Base-by-base conservation (phyloP, 2,797 vertebrate species). In the Cyprinodon diabolis region DNA sequence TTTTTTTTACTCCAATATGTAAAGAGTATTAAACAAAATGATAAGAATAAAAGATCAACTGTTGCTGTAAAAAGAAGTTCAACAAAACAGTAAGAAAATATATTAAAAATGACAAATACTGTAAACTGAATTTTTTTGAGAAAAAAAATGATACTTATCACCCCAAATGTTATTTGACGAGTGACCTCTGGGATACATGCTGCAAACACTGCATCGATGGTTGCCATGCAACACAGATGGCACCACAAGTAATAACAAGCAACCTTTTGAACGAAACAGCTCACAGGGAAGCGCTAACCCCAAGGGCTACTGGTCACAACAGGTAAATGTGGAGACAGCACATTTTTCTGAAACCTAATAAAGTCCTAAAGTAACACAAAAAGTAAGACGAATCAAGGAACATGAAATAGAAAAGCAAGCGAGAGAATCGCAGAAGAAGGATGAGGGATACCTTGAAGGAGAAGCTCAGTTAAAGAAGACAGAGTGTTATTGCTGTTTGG, bases 401-500 rank as follows among this genome's bases (percentile, higher is more conserved):
- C 67, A 69, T 69, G 57, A 63, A 73, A 80, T n/a, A 69, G 66
- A 45, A 75, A 72, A 68, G 71, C 56, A 73, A 40, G 56, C 71
- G 65, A 55, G 72, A 66, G 69, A 80, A 82, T 75, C 72, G 68
- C 72, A 68, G 74, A 68, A 87, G 82, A 81, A 75, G 74, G 79
- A 84, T 82, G 73, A 51, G 54, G 78, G 80, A 74, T 72, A 88
- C 90, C 89, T 93, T 90, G 91, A 91, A 91, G 90, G 79, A 82
- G 84, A 74, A 80, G 78, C 81, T 77, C 83, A 83, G 83, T 92
- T 94, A 94, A 95, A 93, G 88, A 94, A 94, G 93, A 94, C 88
- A 87, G 91, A 95, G 91, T 76, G 78, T 89, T 90, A 89, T 90
- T 90, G 80, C 87, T 78, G 84, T 86, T 84, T 58, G 87, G 89